Percentiles rank a stretch among this genome's conserved stretches.
Conservation (phyloP, 2,888 invertebrate species). For the Catocala fraxini region DNA sequence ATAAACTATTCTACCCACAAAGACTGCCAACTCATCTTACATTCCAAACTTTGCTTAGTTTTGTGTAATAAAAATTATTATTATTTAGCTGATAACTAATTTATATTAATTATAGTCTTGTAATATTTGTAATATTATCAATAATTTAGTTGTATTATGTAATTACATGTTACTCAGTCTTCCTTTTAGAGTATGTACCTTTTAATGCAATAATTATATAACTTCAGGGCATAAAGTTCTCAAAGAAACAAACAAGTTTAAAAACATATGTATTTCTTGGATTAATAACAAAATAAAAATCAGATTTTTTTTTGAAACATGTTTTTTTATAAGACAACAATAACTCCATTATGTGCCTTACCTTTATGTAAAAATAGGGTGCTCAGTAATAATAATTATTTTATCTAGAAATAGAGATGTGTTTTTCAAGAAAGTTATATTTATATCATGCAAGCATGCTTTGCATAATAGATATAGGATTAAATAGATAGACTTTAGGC, state of each 20-base stretch:
- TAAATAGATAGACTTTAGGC: slow-evolving; percentile 29
- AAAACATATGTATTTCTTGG: not conserved
- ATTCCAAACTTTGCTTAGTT: slow-evolving; percentile 67
- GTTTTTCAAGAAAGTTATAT: slow-evolving; percentile 42
- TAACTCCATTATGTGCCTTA: slow-evolving; percentile 59
- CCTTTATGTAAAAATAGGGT: slow-evolving; percentile 56
- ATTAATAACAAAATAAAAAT: slow-evolving; percentile 1
- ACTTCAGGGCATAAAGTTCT: slow-evolving; percentile 22
- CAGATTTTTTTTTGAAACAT: not conserved
- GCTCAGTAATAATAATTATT: slow-evolving; percentile 55
- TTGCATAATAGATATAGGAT: slow-evolving; percentile 46
- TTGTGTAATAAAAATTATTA: slow-evolving; percentile 44
- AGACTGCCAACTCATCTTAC: slow-evolving; percentile 66
- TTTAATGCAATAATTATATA: slow-evolving; percentile 36
- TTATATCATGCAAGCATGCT: slow-evolving; percentile 25
- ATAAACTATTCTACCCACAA: slow-evolving; percentile 44
- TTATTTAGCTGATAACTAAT: slow-evolving; percentile 50
- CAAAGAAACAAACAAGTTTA: not conserved
- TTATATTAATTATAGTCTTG: slow-evolving; percentile 63
- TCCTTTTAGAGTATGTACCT: slow-evolving; percentile 50
- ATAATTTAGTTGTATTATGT: slow-evolving; percentile 36
- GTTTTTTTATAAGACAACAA: not conserved
- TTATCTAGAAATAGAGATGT: slow-evolving; percentile 26
- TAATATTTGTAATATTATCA: slow-evolving; percentile 56
- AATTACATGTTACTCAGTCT: slow-evolving; percentile 51